Base-by-base conservation (phyloP, 2,113 vertebrate genomes). In the Aegotheles bennettii region DNA sequence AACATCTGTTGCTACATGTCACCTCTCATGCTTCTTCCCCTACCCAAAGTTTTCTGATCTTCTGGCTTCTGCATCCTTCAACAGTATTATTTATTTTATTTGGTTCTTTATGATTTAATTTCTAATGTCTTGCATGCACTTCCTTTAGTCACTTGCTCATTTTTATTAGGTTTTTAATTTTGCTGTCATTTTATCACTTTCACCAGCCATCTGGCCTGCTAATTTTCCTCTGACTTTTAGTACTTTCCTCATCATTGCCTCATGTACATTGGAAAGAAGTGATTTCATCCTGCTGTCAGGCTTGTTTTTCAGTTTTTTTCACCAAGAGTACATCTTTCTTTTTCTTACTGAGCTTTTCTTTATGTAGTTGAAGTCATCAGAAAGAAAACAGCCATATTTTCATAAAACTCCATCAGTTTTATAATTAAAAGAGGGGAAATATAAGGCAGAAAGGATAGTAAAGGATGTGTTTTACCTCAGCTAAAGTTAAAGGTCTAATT, bases 131-230 rank as follows among this genome's bases (percentile, higher is more conserved):
- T 76, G 21, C 71, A 88, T 87, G 47, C 65, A 68, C 13, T 89
- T 91, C 42, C 47, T 85, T 95, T 89, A 91, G 71, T 87, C 67
- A 76, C 78, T 93, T 96, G 33, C 84, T 96, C 74, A 89, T 87
- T 86, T 96, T 94, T 86, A 95, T 95, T 94, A 71, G 48, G 74
- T 94, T 95, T 90, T 92, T 82, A 64, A 74, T 96, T 89, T 61
- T 54, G 26, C 33, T 93, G 90, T 95, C 82, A 69, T 83, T 97
- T 94, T 94, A 57, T 94, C 89, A 93, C 35, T 78, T 95, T 94
- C 94, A 95, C 64, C 51, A 86, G 48, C 83, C 93, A 97, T 92
- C 88, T 96, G 93, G 92, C 48, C 75, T 94, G 86, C 78, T 97
- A 83, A 77, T 93, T 95, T 91, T 82, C 92, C 60, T 85, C 45